phyloP scores from a whole-genome alignment of 2,113 vertebrate species.

The Bubalus kerabau region DNA sequence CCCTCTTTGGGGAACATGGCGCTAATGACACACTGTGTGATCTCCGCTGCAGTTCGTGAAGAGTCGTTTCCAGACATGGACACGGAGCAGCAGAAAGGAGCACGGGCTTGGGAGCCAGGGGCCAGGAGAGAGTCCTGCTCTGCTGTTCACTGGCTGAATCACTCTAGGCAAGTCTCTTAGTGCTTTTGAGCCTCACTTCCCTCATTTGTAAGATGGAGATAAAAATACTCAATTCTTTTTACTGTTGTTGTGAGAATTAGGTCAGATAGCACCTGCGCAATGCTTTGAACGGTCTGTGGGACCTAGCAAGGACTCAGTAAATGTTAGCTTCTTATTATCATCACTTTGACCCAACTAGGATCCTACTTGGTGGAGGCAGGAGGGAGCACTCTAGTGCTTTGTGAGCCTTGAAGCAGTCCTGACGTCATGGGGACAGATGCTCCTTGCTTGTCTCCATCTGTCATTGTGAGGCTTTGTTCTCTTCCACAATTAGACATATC shows the following conservation, averaged over 20 bases:
- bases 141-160: neutral
- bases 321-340: neutral
- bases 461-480: constrained; percentile 68
- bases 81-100: neutral
- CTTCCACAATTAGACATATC: constrained; percentile 77
- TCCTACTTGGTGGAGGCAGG: neutral
- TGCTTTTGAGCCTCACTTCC: neutral
- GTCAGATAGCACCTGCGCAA: neutral
- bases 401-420: neutral
- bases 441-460: neutral
- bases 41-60: neutral
- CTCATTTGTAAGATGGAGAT: neutral
- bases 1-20: neutral
- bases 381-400: neutral
- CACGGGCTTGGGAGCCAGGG: neutral
- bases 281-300: neutral
- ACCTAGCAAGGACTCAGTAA: neutral
- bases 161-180: neutral
- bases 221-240: neutral
- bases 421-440: constrained; percentile 48
- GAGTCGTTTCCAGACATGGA: neutral
- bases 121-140: neutral
- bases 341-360: neutral
- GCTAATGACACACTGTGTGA: neutral
- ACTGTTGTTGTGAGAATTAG: neutral